Evolutionary conservation across 2,113 vertebrate genomes (phyloP), one percentile per base, ranked within the genome.

Genomic region (Brienomyrus longianalis): DNA sequence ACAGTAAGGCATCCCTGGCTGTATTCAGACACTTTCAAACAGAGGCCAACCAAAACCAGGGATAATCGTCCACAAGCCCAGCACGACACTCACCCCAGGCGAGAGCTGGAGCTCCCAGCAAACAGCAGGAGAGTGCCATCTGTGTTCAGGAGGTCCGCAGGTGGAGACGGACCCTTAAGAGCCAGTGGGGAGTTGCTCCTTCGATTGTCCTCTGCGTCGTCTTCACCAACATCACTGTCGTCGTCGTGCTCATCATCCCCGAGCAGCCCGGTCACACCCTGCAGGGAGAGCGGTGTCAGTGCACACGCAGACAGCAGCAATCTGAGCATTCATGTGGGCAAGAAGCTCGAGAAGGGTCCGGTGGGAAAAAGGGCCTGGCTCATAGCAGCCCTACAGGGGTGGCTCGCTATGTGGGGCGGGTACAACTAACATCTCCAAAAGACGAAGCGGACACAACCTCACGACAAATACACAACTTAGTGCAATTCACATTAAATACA

Each of bases 71-170:
- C 70, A 77, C 70, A 17, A 10, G 1, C 74, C 35, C 31, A 86
- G 7, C 15, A 31, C 54, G 2, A 8, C 27, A 90, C 91, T 92
- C 91, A 99, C 98, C 96, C 96, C 8, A 96, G 97, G 90, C 97
- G 97, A 13, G 97, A 98, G 92, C 97, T 98, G 88, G 95, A 98
- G 93, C 96, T 98, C 39, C 98, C 97, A 0, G 94, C 94, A 88
- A 99, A 99, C 13, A 99, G 95, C 94, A 99, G 95, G 70, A 99
- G 90, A 0, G 97, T 97, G 0, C 97, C 97, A 31, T 99, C 98
- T 0, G 96, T 95, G 83, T 95, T 95, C 5, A 96, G 88, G 13
- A 94, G 92, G 92, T 93, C 97, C 90, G 91, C 95, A 87, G 90
- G 94, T 5, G 92, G 93, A 88, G 89, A 95, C 45, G 90, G 93